A percentile compares a stretch with the other conserved stretches of the same genome.
phyloP scores from a whole-genome alignment of 2,113 vertebrate species.

The Pseudorectes ferrugineus region DNA sequence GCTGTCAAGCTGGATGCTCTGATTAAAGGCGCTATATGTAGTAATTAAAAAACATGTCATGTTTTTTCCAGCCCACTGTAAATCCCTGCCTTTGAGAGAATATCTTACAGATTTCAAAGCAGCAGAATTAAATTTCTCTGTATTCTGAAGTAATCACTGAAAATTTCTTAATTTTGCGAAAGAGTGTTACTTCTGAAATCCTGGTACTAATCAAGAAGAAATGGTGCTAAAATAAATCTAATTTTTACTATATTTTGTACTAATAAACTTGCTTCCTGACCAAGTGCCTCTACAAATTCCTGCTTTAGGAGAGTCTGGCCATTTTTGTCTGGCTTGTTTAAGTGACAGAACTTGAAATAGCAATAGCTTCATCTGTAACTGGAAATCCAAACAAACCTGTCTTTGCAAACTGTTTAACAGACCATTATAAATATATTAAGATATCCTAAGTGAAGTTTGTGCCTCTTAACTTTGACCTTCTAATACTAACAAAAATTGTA shows the following conservation, averaged over 20 bases:
- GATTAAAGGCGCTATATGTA: background rate
- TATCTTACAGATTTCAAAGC: background rate
- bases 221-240: background rate
- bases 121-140: background rate
- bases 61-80: background rate
- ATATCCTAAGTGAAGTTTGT: background rate
- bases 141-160: background rate
- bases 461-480: background rate
- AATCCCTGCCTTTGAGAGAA: background rate
- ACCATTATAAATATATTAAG: background rate
- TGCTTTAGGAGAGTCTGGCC: background rate
- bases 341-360: background rate
- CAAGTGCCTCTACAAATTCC: background rate
- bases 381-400: background rate
- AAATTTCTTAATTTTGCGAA: background rate
- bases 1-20: background rate
- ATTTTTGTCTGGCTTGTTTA: background rate
- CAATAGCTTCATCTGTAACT: background rate
- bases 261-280: background rate
- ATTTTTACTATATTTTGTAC: background rate
- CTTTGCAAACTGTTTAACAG: background rate
- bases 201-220: background rate
- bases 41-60: background rate
- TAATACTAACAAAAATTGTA: background rate
- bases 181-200: background rate